Evolutionary conservation across 2,797 vertebrate species (phyloP).

Genomic region (Coluber constrictor): DNA sequence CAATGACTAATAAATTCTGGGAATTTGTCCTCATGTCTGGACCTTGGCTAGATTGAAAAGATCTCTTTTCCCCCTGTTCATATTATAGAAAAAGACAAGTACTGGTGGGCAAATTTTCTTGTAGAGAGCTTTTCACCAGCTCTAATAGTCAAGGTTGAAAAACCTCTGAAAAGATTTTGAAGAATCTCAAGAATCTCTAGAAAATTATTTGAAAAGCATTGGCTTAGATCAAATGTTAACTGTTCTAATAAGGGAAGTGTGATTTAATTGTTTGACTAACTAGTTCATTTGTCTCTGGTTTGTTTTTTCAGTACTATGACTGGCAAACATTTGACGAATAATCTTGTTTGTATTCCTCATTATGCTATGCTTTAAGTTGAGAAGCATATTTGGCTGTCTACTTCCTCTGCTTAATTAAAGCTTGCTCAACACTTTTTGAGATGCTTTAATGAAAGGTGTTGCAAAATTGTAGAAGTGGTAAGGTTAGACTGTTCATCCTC

Average conservation of each 20-base stretch:
- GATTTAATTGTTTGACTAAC: background rate
- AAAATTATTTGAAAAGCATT: conserved; percentile 1
- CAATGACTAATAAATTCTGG: background rate
- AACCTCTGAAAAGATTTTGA: background rate
- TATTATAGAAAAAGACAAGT: background rate
- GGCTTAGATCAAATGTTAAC: background rate
- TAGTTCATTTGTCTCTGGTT: background rate
- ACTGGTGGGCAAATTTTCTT: background rate
- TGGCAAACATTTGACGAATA: conserved; percentile 36
- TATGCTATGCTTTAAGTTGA: conserved; percentile 2
- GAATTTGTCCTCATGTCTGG: background rate
- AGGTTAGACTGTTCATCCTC: conserved; percentile 36
- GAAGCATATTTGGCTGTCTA: conserved; percentile 45
- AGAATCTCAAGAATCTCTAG: background rate
- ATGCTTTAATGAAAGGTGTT: conserved; percentile 55
- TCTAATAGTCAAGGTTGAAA: background rate
- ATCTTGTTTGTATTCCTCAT: conserved; percentile 26
- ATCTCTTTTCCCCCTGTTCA: background rate
- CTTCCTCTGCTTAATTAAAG: conserved; percentile 60
- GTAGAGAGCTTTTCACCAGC: background rate
- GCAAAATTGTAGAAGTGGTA: background rate
- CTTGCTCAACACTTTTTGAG: conserved; percentile 49
- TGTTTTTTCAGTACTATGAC: conserved; percentile 17
- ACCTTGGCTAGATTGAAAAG: background rate
- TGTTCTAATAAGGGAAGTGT: background rate